These are phyloP conservation scores for Coregonus suidteri DNA, from an alignment of 2,797 vertebrate species.

Conservation along the genomic window DNA sequence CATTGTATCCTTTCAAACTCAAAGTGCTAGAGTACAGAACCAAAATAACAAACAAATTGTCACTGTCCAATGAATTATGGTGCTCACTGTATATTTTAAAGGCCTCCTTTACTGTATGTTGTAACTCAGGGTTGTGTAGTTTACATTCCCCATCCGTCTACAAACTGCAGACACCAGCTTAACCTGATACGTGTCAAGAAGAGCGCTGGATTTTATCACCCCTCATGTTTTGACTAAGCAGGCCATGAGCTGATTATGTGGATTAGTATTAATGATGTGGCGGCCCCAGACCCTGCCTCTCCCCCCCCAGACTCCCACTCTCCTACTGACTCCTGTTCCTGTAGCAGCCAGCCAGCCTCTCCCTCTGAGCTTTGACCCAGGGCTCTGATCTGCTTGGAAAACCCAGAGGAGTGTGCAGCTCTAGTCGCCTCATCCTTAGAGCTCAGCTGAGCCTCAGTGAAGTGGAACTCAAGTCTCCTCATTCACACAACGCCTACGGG, in stretches of 20 bases:
- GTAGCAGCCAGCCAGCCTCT: slow-evolving; percentile 34
- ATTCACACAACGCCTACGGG: slow-evolving; percentile 20
- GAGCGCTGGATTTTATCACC: slow-evolving; percentile 62
- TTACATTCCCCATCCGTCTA: slow-evolving; percentile 51
- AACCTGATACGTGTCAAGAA: slow-evolving; percentile 42
- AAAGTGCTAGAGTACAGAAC: too few species aligned
- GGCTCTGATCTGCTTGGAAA: slow-evolving; percentile 28
- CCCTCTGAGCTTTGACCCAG: slow-evolving; percentile 49
- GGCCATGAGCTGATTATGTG: slow-evolving; percentile 70
- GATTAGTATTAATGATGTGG: slow-evolving; percentile 59
- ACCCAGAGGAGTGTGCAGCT: slow-evolving; percentile 39
- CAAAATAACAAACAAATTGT: too few species aligned
- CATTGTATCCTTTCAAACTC: too few species aligned
- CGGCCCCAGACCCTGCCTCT: not conserved
- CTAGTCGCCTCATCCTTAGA: slow-evolving; percentile 23
- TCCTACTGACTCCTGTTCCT: not conserved
- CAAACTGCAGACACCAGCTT: slow-evolving; percentile 34
- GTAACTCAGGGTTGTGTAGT: slow-evolving; percentile 22
- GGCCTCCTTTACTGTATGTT: not conserved
- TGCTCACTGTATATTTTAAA: not conserved
- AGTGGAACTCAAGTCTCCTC: slow-evolving; percentile 11
- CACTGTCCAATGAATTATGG: too few species aligned
- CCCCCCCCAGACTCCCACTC: not conserved
- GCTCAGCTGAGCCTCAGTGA: slow-evolving; percentile 27
- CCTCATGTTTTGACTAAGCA: slow-evolving; percentile 67